phyloP scores from a whole-genome alignment of 1,140 invertebrate species.

The Philaenus spumarius region DNA sequence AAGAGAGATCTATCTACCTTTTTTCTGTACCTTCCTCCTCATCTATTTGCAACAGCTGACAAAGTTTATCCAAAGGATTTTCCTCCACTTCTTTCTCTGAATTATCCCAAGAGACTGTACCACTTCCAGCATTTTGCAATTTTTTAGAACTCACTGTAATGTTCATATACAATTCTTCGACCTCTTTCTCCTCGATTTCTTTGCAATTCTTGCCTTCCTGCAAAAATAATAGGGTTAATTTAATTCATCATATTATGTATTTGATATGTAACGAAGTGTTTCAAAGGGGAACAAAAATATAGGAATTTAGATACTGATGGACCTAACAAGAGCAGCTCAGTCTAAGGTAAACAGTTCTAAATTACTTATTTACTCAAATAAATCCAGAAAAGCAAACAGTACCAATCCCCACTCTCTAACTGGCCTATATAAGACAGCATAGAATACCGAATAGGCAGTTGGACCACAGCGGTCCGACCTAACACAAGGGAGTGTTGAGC shows the following conservation, averaged over 20 bases:
- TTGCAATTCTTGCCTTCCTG: neutral
- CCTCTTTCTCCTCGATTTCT: neutral
- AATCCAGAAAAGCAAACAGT: too few species aligned
- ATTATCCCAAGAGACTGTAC: neutral
- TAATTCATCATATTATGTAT: neutral
- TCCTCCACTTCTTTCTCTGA: neutral
- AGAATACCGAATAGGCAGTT: too few species aligned
- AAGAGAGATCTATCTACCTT: neutral
- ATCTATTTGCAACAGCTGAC: conserved; percentile 12
- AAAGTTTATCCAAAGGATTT: conserved; percentile 13
- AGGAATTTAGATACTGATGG: neutral
- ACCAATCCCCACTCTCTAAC: too few species aligned
- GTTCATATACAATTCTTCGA: conserved; percentile 1
- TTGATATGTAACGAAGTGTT: neutral
- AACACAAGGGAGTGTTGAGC: too few species aligned
- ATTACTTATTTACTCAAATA: neutral
- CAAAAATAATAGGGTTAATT: neutral
- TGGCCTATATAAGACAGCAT: too few species aligned
- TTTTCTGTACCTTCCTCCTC: conserved; percentile 5
- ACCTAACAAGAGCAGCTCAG: too few species aligned
- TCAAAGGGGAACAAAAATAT: neutral
- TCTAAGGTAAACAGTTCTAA: too few species aligned
- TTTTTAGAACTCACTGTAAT: conserved; percentile 1
- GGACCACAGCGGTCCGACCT: too few species aligned
- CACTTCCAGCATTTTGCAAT: neutral